Evolutionary conservation across 1,140 invertebrate genomes (phyloP).

Genomic region (Scaptodrosophila lebanonensis): DNA sequence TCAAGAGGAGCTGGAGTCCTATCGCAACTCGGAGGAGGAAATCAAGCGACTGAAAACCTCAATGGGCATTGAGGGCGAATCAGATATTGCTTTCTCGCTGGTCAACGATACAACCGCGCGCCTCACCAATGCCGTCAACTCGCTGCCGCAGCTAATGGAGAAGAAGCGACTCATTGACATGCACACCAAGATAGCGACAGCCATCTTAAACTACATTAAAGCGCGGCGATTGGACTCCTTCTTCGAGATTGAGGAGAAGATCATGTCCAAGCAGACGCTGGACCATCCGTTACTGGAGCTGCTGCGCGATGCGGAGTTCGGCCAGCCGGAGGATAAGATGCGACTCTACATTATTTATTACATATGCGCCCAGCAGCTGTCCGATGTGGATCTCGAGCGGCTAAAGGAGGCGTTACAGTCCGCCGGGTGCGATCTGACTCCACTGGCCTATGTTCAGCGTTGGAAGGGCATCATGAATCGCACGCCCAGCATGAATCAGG

Average conservation of each 20-base stretch:
- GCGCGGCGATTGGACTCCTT: constrained; percentile 94
- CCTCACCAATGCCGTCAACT: constrained; percentile 95
- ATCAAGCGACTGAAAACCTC: constrained; percentile 95
- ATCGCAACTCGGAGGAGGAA: constrained; percentile 95
- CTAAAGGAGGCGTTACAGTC: constrained; percentile 87
- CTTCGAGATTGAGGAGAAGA: constrained; percentile 98
- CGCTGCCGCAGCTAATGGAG: constrained; percentile 96
- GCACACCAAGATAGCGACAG: constrained; percentile 98
- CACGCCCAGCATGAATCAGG: constrained; percentile 64
- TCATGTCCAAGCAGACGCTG: constrained; percentile 90
- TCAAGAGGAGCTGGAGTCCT: constrained; percentile 97
- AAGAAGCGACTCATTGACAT: constrained; percentile 98
- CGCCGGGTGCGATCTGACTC: constrained; percentile 90
- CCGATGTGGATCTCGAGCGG: constrained; percentile 89
- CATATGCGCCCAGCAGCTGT: constrained; percentile 88
- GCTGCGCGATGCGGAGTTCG: constrained; percentile 90
- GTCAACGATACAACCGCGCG: constrained; percentile 96
- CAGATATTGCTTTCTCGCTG: constrained; percentile 86
- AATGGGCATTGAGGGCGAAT: constrained; percentile 91
- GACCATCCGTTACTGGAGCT: constrained; percentile 88
- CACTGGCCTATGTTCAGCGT: constrained; percentile 91
- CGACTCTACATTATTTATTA: constrained; percentile 97
- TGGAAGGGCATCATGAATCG: constrained; percentile 83
- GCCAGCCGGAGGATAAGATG: constrained; percentile 94
- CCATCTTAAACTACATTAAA: constrained; percentile 91